Evolutionary conservation across 2,113 vertebrate genomes (phyloP).

Genomic region (Cryptotis parvus): DNA sequence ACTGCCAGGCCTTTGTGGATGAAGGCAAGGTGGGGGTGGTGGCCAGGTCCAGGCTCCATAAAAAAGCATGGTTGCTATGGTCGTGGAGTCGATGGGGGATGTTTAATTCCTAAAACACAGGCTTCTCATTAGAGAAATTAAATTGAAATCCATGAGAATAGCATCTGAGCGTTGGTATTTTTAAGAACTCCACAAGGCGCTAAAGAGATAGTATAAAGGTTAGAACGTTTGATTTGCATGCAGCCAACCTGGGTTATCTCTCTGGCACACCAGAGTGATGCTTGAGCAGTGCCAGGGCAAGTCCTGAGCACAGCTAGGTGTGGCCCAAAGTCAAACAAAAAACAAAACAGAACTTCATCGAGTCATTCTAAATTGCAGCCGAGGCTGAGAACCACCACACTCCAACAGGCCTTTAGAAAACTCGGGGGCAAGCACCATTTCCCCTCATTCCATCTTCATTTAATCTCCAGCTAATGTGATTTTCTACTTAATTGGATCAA

Average conservation of each 20-base stretch:
- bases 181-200: not conserved
- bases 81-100: not conserved
- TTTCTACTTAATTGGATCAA: conserved; percentile 77
- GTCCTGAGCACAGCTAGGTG: too few species aligned
- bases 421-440: conserved; percentile 55
- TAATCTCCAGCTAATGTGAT: conserved; percentile 76
- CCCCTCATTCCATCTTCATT: conserved; percentile 67
- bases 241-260: too few species aligned
- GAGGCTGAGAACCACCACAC: not conserved
- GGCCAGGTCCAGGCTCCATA: too few species aligned
- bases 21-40: too few species aligned
- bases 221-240: too few species aligned
- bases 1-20: too few species aligned
- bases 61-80: too few species aligned
- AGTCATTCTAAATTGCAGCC: not conserved
- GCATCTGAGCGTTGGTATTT: not conserved
- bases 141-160: not conserved
- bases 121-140: not conserved
- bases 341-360: not conserved
- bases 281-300: too few species aligned
- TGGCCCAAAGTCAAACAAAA: too few species aligned
- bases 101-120: conserved; percentile 19
- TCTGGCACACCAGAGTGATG: too few species aligned
- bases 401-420: conserved; percentile 41
- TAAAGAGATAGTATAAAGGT: too few species aligned